Percentiles rank a stretch among this genome's conserved stretches.
phyloP scores from a whole-genome alignment of 1,140 invertebrate genomes.

The Anoplophora glabripennis region DNA sequence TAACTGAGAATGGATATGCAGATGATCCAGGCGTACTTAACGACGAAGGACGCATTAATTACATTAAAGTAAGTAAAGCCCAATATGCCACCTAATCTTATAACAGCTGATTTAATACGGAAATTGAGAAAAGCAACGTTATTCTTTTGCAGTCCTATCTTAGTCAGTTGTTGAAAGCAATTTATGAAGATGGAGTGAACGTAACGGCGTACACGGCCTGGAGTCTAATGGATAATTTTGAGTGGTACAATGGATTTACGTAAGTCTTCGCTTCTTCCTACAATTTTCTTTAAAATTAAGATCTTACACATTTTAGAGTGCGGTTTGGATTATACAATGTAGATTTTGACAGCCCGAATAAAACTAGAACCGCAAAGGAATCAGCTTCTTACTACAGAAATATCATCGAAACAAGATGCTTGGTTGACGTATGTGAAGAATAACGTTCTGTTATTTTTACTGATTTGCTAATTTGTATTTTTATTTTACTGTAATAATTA shows the following conservation, averaged over 20 bases:
- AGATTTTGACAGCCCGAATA: slow-evolving; percentile 13
- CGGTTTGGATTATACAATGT: slow-evolving; percentile 12
- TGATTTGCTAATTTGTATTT: no score
- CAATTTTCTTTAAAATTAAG: no score
- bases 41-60: slow-evolving; percentile 25
- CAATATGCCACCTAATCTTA: no score
- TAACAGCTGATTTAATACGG: no score
- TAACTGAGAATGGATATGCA: slow-evolving; percentile 71
- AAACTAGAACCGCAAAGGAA: slow-evolving; percentile 11
- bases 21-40: slow-evolving; percentile 36
- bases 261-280: slow-evolving; percentile 19
- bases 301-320: slow-evolving; percentile 9
- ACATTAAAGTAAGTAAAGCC: slow-evolving; percentile 21
- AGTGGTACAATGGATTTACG: slow-evolving; percentile 25
- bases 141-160: slow-evolving; percentile 20
- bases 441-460: no score
- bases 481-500: no score
- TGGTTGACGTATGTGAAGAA: slow-evolving; percentile 39
- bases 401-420: slow-evolving; percentile 41
- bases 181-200: slow-evolving; percentile 34
- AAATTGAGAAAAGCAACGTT: no score
- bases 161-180: slow-evolving; percentile 11
- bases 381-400: slow-evolving; percentile 10
- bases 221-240: slow-evolving; percentile 29
- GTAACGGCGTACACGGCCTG: slow-evolving; percentile 23